Conservation (phyloP, 2,113 vertebrate genomes). For the Tricholaema leucomelas region DNA sequence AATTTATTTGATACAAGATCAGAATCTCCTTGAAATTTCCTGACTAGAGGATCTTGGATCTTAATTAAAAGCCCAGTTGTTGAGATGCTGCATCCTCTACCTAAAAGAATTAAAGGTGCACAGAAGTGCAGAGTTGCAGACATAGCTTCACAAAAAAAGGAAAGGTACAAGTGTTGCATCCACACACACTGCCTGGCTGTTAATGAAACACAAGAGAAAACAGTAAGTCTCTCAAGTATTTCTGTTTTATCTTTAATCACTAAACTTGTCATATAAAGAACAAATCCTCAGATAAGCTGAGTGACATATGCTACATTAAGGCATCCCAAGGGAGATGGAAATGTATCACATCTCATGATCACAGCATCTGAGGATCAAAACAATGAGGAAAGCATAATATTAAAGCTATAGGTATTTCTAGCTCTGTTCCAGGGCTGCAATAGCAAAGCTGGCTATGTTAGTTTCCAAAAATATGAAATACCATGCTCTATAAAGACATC, state of each 20-base stretch:
- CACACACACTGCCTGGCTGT: neutral
- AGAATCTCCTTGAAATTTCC: neutral
- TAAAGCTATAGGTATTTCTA: neutral
- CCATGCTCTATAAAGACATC: neutral
- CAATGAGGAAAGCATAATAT: neutral
- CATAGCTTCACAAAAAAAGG: neutral
- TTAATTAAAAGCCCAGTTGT: neutral
- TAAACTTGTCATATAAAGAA: neutral
- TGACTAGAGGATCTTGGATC: neutral
- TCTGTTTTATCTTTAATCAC: conserved; percentile 14
- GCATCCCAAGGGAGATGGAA: neutral
- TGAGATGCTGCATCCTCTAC: neutral
- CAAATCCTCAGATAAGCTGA: neutral
- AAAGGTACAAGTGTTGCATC: neutral
- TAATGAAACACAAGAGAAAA: neutral
- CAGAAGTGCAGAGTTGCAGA: neutral
- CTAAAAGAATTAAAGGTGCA: neutral
- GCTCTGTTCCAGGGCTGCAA: neutral
- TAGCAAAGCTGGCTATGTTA: neutral
- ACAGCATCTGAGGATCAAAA: conserved; percentile 8
- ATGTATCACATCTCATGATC: neutral
- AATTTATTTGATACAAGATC: neutral
- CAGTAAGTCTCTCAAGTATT: neutral
- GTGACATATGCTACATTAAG: neutral
- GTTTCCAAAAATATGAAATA: neutral